phyloP scores from a whole-genome alignment of 1,140 invertebrate genomes.

The Lutraria rhynchaena region DNA sequence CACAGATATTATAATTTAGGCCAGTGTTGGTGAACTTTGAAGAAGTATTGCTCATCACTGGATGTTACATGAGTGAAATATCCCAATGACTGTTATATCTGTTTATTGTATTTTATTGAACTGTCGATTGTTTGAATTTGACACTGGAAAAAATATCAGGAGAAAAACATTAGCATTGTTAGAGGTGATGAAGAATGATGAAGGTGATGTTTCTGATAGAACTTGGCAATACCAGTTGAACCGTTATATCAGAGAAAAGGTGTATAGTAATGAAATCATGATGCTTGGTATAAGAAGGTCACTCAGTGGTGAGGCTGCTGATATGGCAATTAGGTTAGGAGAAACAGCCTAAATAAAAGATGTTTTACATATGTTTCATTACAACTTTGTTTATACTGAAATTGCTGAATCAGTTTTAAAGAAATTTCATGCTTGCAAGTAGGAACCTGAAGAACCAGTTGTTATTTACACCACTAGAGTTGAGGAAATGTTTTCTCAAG shows the following conservation, averaged over 20 bases:
- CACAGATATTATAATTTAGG: too few species aligned
- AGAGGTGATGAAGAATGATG: too few species aligned
- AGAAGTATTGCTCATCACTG: too few species aligned
- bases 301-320: not conserved
- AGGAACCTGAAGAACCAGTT: not conserved
- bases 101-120: too few species aligned
- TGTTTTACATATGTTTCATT: not conserved
- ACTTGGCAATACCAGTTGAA: too few species aligned
- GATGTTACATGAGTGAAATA: too few species aligned
- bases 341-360: not conserved
- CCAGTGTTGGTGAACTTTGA: too few species aligned
- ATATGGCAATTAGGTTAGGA: slow-evolving; percentile 2
- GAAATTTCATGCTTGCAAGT: slow-evolving; percentile 16
- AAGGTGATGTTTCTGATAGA: too few species aligned
- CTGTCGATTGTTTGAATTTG: too few species aligned
- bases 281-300: slow-evolving; percentile 3
- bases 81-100: too few species aligned
- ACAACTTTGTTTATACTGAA: not conserved
- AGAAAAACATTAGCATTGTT: too few species aligned
- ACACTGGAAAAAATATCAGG: too few species aligned
- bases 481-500: slow-evolving; percentile 30
- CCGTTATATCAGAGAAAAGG: not conserved
- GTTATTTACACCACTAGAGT: not conserved
- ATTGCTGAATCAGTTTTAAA: slow-evolving; percentile 12
- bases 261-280: not conserved